phyloP scores from a whole-genome alignment of 2,113 vertebrate species.

The Pungitius pungitius region DNA sequence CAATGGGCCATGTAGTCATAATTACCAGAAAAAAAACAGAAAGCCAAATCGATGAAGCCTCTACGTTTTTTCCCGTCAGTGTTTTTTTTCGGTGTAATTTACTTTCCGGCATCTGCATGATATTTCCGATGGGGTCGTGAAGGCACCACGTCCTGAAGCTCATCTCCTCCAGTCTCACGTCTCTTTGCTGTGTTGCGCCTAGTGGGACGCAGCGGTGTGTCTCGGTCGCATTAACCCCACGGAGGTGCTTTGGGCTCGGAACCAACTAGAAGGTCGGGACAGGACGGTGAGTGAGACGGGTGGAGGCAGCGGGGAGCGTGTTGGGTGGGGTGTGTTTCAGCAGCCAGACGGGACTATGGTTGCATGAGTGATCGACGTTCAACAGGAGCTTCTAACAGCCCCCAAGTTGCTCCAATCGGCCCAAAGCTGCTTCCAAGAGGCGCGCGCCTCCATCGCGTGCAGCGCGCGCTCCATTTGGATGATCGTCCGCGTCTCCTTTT shows the following conservation, averaged over 20 bases:
- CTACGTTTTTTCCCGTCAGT: not conserved
- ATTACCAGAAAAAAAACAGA: not conserved
- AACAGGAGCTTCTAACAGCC: not conserved
- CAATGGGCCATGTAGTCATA: too few species aligned
- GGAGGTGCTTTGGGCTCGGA: not conserved
- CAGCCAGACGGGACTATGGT: not conserved
- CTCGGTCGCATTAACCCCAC: not conserved
- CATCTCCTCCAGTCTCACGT: not conserved
- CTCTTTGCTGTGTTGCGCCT: not conserved
- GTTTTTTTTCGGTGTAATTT: not conserved
- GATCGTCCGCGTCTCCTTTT: not conserved
- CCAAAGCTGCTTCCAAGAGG: not conserved
- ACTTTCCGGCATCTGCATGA: accelerated
- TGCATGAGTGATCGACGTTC: not conserved
- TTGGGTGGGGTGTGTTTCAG: not conserved
- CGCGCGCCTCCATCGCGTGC: not conserved
- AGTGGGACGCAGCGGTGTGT: not conserved
- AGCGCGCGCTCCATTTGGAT: not conserved
- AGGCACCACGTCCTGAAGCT: not conserved
- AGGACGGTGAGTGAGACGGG: not conserved
- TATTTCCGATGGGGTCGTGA: conserved; percentile 9
- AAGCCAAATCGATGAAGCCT: not conserved
- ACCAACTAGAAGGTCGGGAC: not conserved
- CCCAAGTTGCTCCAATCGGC: too few species aligned
- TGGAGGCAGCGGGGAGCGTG: not conserved